Evolutionary conservation across 2,888 invertebrate species (phyloP).

Genomic region (Ophion slaviceki): DNA sequence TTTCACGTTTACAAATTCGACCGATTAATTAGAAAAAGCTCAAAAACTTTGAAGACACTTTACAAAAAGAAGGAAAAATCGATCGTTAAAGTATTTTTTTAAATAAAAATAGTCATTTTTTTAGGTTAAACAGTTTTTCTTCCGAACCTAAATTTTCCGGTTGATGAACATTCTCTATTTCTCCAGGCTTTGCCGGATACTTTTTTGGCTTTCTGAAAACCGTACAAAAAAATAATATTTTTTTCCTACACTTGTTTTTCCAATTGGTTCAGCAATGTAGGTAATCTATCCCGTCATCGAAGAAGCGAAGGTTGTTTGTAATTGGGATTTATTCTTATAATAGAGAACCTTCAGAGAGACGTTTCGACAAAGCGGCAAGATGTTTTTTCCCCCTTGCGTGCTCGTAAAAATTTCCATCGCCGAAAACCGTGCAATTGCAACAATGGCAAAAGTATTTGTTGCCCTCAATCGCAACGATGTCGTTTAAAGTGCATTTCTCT

Average conservation of each 20-base stretch:
- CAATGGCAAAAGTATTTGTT: constrained; percentile 15
- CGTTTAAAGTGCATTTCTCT: neutral
- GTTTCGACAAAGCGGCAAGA: neutral
- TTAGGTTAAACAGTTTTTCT: neutral
- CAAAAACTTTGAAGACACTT: neutral
- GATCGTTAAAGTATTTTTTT: neutral
- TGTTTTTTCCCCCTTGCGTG: constrained; percentile 20
- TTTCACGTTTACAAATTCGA: neutral
- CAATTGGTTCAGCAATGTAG: too few species aligned
- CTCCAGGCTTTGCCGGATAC: too few species aligned
- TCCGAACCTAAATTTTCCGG: neutral
- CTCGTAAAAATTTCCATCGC: neutral
- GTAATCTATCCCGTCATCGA: too few species aligned
- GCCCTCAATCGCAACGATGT: neutral
- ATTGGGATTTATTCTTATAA: too few species aligned
- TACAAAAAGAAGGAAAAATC: neutral
- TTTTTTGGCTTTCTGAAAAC: neutral
- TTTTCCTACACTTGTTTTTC: too few species aligned
- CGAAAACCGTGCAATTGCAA: constrained; percentile 15
- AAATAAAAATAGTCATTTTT: neutral
- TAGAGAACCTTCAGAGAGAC: neutral
- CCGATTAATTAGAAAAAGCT: neutral
- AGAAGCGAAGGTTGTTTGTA: too few species aligned
- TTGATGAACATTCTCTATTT: too few species aligned
- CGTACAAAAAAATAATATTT: neutral